Base-by-base conservation (phyloP, 2,113 vertebrate genomes). In the Felis chaus region DNA sequence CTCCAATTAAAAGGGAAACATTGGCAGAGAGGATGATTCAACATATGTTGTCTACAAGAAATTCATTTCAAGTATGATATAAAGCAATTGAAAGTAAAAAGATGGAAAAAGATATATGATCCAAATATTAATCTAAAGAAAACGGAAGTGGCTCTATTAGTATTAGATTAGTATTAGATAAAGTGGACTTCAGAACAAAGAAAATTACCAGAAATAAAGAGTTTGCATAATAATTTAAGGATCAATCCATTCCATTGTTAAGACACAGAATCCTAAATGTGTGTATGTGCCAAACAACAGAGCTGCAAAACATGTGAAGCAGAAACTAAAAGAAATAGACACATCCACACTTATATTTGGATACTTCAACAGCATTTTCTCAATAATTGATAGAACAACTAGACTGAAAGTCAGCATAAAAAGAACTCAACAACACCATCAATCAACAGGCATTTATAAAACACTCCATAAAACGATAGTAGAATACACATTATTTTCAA, bases 81-180 rank as follows among this genome's bases (percentile, higher is more conserved):
- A 82, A 78, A 14, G 0, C 84, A 41, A 33, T 5, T 73, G 53
- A 85, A 89, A 86, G 31, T 76, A 57, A 94, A 91, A 91, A 6
- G 16, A 39, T 53, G 8, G 12, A 33, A 36, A 95, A 85, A 65
- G 36, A 55, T 50, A 89, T n/a, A 76, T 33, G 16, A 68, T 33
- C 2, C 33, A 88, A 94, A 89, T 39, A 91, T 68, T 68, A 95
- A 91, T 85, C 11, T 50, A 85, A 89, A 94, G 39, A 92, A 96
- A 86, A 61, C 11, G 53, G 21, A 61, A 31, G 50, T 81, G 57
- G 31, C 50, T 81, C 31, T 45, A 65, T 86, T 82, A 89, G 45
- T 45, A 45, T 45, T 45, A 45, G 45, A 45, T 45, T 45, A 45
- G 7, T 45, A 45, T 76, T 74, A 84, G 31, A 63, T 89, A 92